Conservation (phyloP, 2,888 invertebrate genomes). For the Aphodius granarius region DNA sequence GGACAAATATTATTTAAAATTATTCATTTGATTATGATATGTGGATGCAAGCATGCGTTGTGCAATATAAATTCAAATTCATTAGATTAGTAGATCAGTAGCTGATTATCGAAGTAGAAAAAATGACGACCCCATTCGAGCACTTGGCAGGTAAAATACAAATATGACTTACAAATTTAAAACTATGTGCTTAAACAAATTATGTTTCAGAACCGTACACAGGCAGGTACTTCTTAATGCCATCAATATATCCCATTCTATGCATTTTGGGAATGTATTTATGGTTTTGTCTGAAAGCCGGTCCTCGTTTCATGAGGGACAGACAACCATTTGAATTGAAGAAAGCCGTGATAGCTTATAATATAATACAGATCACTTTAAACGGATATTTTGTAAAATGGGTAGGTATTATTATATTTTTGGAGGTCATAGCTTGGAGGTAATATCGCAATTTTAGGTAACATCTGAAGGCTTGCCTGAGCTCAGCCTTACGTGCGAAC, state of each 20-base stretch:
- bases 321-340: conserved; percentile 64
- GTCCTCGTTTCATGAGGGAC: conserved; percentile 67
- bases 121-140: background rate
- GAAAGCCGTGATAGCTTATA: conserved; percentile 63
- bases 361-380: conserved; percentile 62
- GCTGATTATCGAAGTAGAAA: conserved; percentile 90
- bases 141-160: background rate
- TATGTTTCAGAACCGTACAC: conserved; percentile 61
- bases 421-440: background rate
- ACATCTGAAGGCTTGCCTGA: background rate
- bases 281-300: conserved; percentile 61
- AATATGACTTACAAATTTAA: background rate
- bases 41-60: too few species aligned
- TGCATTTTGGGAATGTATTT: conserved; percentile 58
- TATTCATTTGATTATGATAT: too few species aligned
- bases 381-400: conserved; percentile 41
- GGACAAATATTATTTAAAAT: too few species aligned
- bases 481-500: background rate
- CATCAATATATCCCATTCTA: conserved; percentile 54
- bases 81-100: too few species aligned
- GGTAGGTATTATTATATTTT: conserved; percentile 34
- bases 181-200: background rate
- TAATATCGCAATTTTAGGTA: background rate
- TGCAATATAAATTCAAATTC: too few species aligned
- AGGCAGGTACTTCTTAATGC: conserved; percentile 57